Evolutionary conservation across 2,888 invertebrate species (phyloP).

Genomic region (Achlya flavicornis): DNA sequence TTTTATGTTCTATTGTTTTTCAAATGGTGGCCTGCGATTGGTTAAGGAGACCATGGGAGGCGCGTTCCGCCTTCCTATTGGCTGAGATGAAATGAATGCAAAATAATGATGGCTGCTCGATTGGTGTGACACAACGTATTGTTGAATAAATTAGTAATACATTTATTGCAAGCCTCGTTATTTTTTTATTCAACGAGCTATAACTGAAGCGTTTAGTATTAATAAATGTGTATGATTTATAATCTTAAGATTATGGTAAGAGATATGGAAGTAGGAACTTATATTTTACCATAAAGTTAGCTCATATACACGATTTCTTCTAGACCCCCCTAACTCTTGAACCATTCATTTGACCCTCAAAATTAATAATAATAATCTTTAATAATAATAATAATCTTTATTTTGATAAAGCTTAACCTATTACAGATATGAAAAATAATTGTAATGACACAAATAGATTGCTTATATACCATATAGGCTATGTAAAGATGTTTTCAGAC

Average conservation of each 20-base stretch:
- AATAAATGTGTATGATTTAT: not conserved
- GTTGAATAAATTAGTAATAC: slow-evolving; percentile 73
- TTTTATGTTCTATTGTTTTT: slow-evolving; percentile 83
- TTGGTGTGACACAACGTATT: slow-evolving; percentile 72
- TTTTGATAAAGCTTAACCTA: too few species aligned
- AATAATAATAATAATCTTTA: too few species aligned
- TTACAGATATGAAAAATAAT: too few species aligned
- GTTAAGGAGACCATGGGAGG: slow-evolving; percentile 64
- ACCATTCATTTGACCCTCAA: too few species aligned
- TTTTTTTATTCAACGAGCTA: slow-evolving; percentile 3
- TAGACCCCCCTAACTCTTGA: too few species aligned
- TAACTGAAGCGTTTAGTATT: not conserved
- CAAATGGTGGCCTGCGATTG: slow-evolving; percentile 69
- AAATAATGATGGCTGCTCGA: slow-evolving; percentile 77
- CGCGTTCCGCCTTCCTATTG: slow-evolving; percentile 61
- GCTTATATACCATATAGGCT: too few species aligned
- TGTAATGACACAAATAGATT: too few species aligned
- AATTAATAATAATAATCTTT: too few species aligned
- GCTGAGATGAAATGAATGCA: slow-evolving; percentile 67
- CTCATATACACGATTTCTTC: too few species aligned
- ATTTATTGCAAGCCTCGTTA: slow-evolving; percentile 9
- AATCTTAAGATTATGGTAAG: not conserved
- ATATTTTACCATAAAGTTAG: not conserved
- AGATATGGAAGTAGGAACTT: not conserved
- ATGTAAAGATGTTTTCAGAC: too few species aligned